Base-by-base conservation (phyloP, 2,113 vertebrate species). In the Morone saxatilis region DNA sequence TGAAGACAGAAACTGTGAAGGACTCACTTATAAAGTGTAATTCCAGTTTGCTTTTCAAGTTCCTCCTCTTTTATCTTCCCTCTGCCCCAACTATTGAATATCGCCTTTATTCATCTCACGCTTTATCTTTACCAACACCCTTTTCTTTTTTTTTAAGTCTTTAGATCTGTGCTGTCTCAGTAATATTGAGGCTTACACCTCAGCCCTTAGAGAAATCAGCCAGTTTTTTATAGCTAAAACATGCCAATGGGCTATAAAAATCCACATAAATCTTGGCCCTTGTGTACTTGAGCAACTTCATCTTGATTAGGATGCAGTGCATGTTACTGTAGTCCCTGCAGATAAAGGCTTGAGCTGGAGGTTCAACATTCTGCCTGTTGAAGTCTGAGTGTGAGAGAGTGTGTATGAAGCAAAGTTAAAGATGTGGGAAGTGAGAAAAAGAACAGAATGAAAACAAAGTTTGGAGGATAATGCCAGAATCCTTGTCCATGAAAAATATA, bases 191-290 rank as follows among this genome's bases (percentile, higher is more conserved):
- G 56, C 79, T 71, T 70, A 83, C 48, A 80, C 56, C 73, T 56
- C 1, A 6, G 81, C n/a, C 90, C 78, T 69, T n/a, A 60, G 85
- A 88, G 90, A 78, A 84, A 89, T 80, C 83, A 71, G 69, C 14
- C 80, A 12, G 31, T 51, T 76, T 31, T 70, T 86, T 68, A 73
- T 62, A 59, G 84, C 66, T 67, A 51, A 72, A 65, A 76, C 51
- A 83, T 78, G 83, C 57, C 73, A 87, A 90, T 76, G 68, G 43
- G 22, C 45, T 61, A 54, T 43, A 54, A 80, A 71, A 83, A 78
- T 60, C 67, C 54, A 78, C 82, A 62, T 59, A 36, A 77, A 68
- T 87, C 74, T 71, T 56, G 59, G 66, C 68, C 53, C 40, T 25
- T 53, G 38, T 76, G 22, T 59, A 38, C 40, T 76, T 60, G 50